phyloP scores from a whole-genome alignment of 2,888 invertebrate genomes.

The Noctua comes region DNA sequence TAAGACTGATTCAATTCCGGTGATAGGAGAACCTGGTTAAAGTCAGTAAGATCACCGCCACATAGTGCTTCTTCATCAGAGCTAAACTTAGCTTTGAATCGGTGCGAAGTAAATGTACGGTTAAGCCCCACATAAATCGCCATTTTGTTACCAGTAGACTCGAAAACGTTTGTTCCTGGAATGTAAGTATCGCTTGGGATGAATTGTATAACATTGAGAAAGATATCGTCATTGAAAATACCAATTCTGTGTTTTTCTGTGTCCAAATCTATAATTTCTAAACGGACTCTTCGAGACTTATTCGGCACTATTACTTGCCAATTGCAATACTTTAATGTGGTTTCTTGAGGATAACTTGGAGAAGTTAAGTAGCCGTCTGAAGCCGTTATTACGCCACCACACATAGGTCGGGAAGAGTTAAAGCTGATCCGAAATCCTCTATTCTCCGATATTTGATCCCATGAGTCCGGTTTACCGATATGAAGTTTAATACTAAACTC shows the following conservation, averaged over 20 bases:
- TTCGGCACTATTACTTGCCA: constrained; percentile 82
- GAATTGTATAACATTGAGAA: constrained; percentile 80
- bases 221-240: constrained; percentile 90
- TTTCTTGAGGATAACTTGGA: constrained; percentile 92
- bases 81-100: constrained; percentile 93
- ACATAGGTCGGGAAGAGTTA: constrained; percentile 89
- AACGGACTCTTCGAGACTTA: constrained; percentile 83
- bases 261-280: constrained; percentile 89
- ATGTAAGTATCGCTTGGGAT: constrained; percentile 70
- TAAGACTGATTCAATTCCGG: constrained; percentile 77
- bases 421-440: constrained; percentile 92
- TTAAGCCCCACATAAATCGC: constrained; percentile 91
- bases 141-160: constrained; percentile 92
- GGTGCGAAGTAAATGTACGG: constrained; percentile 87
- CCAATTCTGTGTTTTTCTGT: constrained; percentile 72
- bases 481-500: constrained; percentile 79
- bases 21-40: constrained; percentile 75
- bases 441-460: constrained; percentile 74
- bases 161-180: constrained; percentile 75
- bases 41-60: constrained; percentile 78
- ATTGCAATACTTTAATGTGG: constrained; percentile 78
- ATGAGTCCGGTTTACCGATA: constrained; percentile 78
- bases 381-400: constrained; percentile 92
- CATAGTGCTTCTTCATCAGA: constrained; percentile 90
- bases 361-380: constrained; percentile 92